Evolutionary conservation across 1,140 invertebrate genomes (phyloP), one percentile per base, ranked within the genome.

Genomic region (Atta texana): DNA sequence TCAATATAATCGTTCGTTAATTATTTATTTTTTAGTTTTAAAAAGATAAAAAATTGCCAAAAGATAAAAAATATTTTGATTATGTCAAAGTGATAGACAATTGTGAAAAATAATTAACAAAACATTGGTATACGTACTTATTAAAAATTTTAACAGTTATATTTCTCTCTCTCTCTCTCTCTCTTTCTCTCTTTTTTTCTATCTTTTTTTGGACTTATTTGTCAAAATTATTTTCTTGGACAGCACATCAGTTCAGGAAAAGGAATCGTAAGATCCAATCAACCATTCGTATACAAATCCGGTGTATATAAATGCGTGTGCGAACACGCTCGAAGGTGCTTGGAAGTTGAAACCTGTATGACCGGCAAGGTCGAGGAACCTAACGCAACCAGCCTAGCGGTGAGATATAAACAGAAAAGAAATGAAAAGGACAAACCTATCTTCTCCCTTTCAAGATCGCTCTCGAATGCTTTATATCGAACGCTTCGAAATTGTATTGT

Each of bases 281-380:
- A 51, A 49, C 49, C 39, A 59, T 44, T 55, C 55, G n/a, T 59
- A 59, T 16, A 31, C 57, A 69, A 71, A 66, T 87, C 87, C 86
- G 74, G 77, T 14, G 24, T 88, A 78, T 88, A 78, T 88, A 77
- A 66, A 53, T 49, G 51, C 18, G 21, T 71, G n/a, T 55, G 44
- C 28, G 12, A 68, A 7, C 49, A 51, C 53, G 86, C 85, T 81
- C 82, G 84, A 51, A 87, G 80, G 71, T 87, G 87, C 71, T 71
- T 89, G 87, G 89, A 89, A 88, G 92, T 90, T 87, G 90, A 93
- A 93, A 93, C 93, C 91, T 93, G 93, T 91, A 93, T 89, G 91
- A 92, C 92, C 90, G 84, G 91, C 93, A 93, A 93, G 93, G 93
- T 93, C 92, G 93, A 92, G 87, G 89, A 93, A 93, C 92, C 90